Evolutionary conservation across 2,888 invertebrate species (phyloP).

Genomic region (Ganaspis brasiliensis): DNA sequence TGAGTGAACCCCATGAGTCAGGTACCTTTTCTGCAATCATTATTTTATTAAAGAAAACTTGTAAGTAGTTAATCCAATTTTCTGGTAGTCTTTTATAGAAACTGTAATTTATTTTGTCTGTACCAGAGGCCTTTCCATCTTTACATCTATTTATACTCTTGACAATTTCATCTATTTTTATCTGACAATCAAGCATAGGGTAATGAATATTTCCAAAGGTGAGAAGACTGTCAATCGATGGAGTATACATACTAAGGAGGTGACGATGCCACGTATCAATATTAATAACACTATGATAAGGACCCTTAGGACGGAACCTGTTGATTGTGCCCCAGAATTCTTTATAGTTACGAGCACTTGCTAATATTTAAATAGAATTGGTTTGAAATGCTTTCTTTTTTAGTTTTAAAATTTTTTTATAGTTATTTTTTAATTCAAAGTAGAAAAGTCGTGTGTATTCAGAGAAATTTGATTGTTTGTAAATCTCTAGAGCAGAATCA

Average conservation of each 20-base stretch:
- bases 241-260: not conserved
- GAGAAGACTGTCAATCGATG: not conserved
- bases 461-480: not conserved
- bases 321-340: not conserved
- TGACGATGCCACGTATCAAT: not conserved
- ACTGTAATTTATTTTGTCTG: not conserved
- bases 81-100: constrained; percentile 19
- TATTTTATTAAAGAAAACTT: constrained; percentile 38
- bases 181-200: not conserved
- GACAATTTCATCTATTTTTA: constrained; percentile 18
- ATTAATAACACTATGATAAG: not conserved
- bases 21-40: not conserved
- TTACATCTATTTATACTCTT: not conserved
- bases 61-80: constrained; percentile 6
- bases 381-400: constrained; percentile 7
- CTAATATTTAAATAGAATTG: not conserved
- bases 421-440: not conserved
- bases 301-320: not conserved
- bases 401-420: not conserved
- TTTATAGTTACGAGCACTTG: not conserved
- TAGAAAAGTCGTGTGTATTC: not conserved
- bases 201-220: not conserved
- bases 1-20: constrained; percentile 16
- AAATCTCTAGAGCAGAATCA: not conserved
- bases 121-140: not conserved